phyloP scores from a whole-genome alignment of 2,113 vertebrate species.

The Poecilia latipinna region DNA sequence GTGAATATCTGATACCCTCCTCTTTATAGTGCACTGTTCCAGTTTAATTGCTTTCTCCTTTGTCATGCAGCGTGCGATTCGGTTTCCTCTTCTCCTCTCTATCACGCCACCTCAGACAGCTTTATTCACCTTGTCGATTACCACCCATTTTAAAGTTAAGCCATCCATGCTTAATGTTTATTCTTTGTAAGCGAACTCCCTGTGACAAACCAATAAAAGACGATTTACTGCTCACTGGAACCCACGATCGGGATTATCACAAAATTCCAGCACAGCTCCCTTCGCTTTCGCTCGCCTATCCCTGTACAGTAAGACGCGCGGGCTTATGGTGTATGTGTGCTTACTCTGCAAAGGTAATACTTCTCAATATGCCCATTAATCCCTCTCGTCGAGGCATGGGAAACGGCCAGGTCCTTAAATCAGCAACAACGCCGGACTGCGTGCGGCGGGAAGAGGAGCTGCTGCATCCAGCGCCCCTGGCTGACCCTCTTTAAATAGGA shows the following conservation, averaged over 20 bases:
- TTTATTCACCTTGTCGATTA: slow-evolving; percentile 57
- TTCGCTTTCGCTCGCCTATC: slow-evolving; percentile 28
- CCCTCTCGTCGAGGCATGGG: slow-evolving; percentile 54
- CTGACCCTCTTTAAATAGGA: slow-evolving; percentile 92
- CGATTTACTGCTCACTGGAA: slow-evolving; percentile 66
- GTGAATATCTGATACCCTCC: not conserved
- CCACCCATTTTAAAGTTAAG: slow-evolving; percentile 62
- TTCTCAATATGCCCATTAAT: slow-evolving; percentile 65
- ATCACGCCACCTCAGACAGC: slow-evolving; percentile 54
- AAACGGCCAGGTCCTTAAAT: slow-evolving; percentile 67
- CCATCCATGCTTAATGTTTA: slow-evolving; percentile 70
- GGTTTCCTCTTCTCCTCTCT: slow-evolving; percentile 47
- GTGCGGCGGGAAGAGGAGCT: slow-evolving; percentile 74
- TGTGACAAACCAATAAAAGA: slow-evolving; percentile 60
- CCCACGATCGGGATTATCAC: slow-evolving; percentile 58
- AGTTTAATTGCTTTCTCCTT: slow-evolving; percentile 56
- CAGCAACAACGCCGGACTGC: slow-evolving; percentile 59
- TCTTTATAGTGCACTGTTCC: slow-evolving; percentile 16
- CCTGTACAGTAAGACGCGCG: slow-evolving; percentile 13
- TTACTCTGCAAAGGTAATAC: slow-evolving; percentile 53
- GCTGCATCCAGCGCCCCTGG: slow-evolving; percentile 85
- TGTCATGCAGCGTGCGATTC: slow-evolving; percentile 47
- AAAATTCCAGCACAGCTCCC: slow-evolving; percentile 62
- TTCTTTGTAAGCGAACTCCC: slow-evolving; percentile 59
- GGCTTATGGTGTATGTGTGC: slow-evolving; percentile 27